A percentile compares a stretch with the other conserved stretches of the same genome.
Conservation (phyloP, 2,113 vertebrate genomes). For the Cyprinodon variegatus region DNA sequence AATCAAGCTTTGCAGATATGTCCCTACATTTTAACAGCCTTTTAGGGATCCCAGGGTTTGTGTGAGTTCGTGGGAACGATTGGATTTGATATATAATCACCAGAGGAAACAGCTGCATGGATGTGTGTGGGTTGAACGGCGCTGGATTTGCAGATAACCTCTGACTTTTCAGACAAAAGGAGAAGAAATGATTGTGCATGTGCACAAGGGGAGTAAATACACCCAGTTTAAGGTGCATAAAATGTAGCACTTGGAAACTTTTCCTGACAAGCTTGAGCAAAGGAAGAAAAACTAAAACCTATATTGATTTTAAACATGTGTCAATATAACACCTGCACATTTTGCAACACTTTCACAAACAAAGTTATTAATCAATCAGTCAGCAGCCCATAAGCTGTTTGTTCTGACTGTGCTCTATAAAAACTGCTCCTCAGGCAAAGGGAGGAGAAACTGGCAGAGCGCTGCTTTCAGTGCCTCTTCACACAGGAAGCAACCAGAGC, state of each 20-base stretch:
- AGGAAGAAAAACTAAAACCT: slow-evolving; percentile 22
- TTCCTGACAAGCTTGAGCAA: neutral
- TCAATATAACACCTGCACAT: slow-evolving; percentile 52
- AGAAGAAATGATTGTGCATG: slow-evolving; percentile 53
- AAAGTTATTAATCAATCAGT: slow-evolving; percentile 65
- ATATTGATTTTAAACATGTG: slow-evolving; percentile 24
- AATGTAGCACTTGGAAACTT: slow-evolving; percentile 33
- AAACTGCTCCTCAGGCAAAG: slow-evolving; percentile 59
- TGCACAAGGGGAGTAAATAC: slow-evolving; percentile 43
- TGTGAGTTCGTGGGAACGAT: slow-evolving; percentile 22
- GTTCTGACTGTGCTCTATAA: slow-evolving; percentile 60
- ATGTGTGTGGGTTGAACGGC: slow-evolving; percentile 43
- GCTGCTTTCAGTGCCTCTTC: slow-evolving; percentile 46
- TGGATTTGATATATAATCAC: slow-evolving; percentile 49
- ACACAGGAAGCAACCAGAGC: slow-evolving; percentile 63
- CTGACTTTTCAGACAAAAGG: slow-evolving; percentile 72
- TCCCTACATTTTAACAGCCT: slow-evolving; percentile 10
- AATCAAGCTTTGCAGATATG: slow-evolving; percentile 12
- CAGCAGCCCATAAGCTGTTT: slow-evolving; percentile 48
- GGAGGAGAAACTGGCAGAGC: slow-evolving; percentile 62
- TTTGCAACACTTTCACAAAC: slow-evolving; percentile 56
- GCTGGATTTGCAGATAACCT: slow-evolving; percentile 71
- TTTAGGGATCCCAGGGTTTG: slow-evolving; percentile 44
- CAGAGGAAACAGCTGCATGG: slow-evolving; percentile 79
- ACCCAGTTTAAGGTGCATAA: slow-evolving; percentile 62